Conservation (phyloP, 2,888 invertebrate species). For the Lamellibrachia satsuma region DNA sequence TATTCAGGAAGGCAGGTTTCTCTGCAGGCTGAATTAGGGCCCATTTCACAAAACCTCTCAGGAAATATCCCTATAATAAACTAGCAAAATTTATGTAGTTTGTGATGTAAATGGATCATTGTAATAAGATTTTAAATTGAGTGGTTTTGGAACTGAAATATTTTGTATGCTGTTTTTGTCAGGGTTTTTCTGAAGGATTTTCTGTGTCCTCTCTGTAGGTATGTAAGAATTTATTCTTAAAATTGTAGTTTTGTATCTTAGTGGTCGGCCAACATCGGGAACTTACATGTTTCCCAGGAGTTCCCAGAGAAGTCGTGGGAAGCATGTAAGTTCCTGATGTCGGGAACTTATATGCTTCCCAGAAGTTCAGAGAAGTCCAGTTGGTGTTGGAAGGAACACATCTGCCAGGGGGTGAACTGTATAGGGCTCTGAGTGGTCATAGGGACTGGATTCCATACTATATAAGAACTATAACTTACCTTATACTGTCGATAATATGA, state of each 20-base stretch:
- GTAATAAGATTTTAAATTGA: neutral
- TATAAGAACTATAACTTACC: no score
- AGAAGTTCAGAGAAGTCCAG: no score
- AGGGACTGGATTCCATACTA: no score
- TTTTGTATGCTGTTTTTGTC: no score
- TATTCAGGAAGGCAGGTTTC: slow-evolving; percentile 85
- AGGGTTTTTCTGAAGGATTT: neutral
- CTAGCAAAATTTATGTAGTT: neutral
- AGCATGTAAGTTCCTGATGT: no score
- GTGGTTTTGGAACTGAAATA: neutral
- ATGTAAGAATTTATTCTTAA: neutral
- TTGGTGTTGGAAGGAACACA: no score
- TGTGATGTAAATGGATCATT: neutral
- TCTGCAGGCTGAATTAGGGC: neutral
- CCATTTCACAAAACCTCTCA: neutral
- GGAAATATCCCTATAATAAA: neutral
- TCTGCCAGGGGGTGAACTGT: no score
- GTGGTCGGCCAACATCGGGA: neutral
- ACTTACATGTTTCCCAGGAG: neutral
- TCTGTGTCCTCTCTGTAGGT: neutral
- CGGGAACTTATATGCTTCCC: neutral
- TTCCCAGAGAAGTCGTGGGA: no score
- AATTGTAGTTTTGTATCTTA: neutral
- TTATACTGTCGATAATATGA: no score
- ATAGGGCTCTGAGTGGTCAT: no score